These are phyloP conservation scores for Lynx canadensis DNA, from an alignment of 2,113 vertebrate species.

Conservation along the genomic window DNA sequence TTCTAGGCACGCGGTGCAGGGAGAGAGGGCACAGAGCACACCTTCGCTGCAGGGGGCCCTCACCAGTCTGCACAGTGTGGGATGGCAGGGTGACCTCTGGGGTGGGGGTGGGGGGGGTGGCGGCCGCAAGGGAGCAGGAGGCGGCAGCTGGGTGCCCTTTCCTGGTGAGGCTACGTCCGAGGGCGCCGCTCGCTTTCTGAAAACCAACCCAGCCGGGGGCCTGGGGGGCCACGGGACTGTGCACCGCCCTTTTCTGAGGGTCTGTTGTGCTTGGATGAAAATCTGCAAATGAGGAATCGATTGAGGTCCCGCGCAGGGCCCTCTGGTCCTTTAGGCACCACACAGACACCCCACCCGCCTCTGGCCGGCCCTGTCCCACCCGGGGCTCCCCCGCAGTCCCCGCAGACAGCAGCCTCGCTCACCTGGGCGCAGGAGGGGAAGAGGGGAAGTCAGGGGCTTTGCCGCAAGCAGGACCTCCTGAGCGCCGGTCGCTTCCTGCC, in stretches of 20 bases:
- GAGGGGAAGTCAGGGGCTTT: background rate
- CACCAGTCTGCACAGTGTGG: fast-evolving
- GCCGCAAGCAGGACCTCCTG: background rate
- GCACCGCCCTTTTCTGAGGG: background rate
- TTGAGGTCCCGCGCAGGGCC: background rate
- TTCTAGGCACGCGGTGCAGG: background rate
- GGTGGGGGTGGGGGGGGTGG: fast-evolving
- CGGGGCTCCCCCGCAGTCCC: background rate
- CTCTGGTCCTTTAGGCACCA: background rate
- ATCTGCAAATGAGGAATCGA: background rate
- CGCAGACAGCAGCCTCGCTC: fast-evolving
- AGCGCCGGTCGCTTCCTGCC: background rate
- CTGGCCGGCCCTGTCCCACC: background rate
- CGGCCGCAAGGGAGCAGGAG: background rate
- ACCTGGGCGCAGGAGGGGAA: background rate
- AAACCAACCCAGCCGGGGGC: background rate
- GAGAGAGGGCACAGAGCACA: background rate
- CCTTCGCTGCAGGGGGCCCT: background rate
- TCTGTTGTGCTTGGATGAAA: background rate
- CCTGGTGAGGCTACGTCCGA: background rate
- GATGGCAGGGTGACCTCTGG: background rate
- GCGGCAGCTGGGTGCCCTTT: too few species aligned
- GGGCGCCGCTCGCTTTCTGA: background rate
- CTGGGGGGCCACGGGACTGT: fast-evolving
- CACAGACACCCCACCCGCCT: too few species aligned